A percentile compares a stretch with the other conserved stretches of the same genome.
These are phyloP conservation scores for Lissonota sp. DNA, from an alignment of 2,888 invertebrate genomes.

Conservation along the genomic window DNA sequence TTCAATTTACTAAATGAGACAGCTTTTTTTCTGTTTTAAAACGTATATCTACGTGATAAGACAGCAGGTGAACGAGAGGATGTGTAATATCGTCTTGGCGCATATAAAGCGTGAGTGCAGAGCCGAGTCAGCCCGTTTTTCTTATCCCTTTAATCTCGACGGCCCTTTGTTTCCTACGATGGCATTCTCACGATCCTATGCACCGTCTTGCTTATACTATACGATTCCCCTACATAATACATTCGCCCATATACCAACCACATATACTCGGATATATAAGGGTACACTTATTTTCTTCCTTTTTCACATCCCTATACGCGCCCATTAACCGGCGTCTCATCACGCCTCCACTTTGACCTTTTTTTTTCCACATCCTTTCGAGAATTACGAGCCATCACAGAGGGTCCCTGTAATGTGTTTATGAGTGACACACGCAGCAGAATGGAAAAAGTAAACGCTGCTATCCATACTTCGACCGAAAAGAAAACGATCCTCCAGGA, in stretches of 20 bases:
- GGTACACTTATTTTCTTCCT: constrained; percentile 45
- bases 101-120: constrained; percentile 26
- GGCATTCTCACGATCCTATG: constrained; percentile 63
- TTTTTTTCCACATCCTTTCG: constrained; percentile 40
- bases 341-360: constrained; percentile 46
- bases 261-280: constrained; percentile 25
- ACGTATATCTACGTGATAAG: constrained; percentile 13
- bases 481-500: constrained; percentile 11
- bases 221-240: constrained; percentile 15
- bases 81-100: constrained; percentile 26
- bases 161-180: constrained; percentile 62
- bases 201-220: constrained; percentile 46
- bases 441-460: background rate
- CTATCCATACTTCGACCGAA: background rate
- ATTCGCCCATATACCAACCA: constrained; percentile 30
- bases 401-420: constrained; percentile 26
- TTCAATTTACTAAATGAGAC: constrained; percentile 37
- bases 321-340: constrained; percentile 51
- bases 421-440: background rate
- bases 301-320: constrained; percentile 34
- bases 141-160: constrained; percentile 66
- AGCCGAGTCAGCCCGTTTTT: constrained; percentile 55
- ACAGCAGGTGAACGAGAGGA: constrained; percentile 49
- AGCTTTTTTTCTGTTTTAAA: constrained; percentile 29
- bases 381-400: constrained; percentile 27